Evolutionary conservation across 2,888 invertebrate species (phyloP).

Genomic region (Harmothoe impar): DNA sequence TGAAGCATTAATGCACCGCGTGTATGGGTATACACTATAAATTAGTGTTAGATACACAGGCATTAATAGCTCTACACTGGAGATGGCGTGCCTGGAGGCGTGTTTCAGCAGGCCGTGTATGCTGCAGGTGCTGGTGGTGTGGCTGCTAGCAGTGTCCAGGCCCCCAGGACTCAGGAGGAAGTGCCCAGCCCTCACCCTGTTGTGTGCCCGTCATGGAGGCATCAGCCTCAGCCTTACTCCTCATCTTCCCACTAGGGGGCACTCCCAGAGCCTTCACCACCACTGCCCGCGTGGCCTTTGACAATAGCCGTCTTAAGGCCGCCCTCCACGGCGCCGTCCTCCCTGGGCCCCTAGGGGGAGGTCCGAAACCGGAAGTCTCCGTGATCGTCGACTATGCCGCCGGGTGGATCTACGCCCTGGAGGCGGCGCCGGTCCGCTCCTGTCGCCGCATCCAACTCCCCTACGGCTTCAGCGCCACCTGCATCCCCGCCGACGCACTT

Average conservation of each 20-base stretch:
- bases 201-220: conserved; percentile 40
- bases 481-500: conserved; percentile 33
- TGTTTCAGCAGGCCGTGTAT: no score
- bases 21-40: no score
- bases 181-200: not conserved
- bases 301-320: conserved; percentile 1
- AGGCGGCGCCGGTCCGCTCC: not conserved
- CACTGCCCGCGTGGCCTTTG: not conserved
- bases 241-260: not conserved
- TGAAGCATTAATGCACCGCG: no score
- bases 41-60: no score
- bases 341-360: not conserved
- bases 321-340: not conserved
- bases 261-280: conserved; percentile 11
- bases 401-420: conserved; percentile 8
- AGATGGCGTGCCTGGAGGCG: no score
- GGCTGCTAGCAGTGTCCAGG: not conserved
- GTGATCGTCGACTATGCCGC: conserved; percentile 25
- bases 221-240: not conserved
- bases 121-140: not conserved
- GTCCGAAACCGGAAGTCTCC: not conserved
- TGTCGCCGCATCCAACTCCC: conserved; percentile 36
- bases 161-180: not conserved
- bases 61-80: no score
- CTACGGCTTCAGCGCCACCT: conserved; percentile 37